Conservation (phyloP, 1,140 invertebrate species). For the Drosophila bifasciata region DNA sequence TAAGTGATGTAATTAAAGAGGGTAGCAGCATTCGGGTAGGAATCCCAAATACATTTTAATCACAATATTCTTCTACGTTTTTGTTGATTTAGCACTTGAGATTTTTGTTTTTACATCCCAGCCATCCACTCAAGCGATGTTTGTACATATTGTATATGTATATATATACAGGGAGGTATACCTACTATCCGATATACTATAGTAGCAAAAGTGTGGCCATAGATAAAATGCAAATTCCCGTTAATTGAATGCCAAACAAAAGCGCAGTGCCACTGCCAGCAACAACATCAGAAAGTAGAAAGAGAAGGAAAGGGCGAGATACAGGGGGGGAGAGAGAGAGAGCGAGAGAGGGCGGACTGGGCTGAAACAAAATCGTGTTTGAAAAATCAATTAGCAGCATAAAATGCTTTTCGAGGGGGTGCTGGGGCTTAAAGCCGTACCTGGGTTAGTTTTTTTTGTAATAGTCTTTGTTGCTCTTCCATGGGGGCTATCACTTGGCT, state of each 20-base stretch:
- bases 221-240: constrained; percentile 73
- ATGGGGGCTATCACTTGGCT: constrained; percentile 8
- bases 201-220: constrained; percentile 45
- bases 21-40: not conserved
- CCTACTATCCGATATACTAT: constrained; percentile 18
- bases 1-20: constrained; percentile 42
- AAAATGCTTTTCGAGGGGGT: constrained; percentile 60
- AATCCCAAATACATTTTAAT: constrained; percentile 10
- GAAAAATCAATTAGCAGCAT: constrained; percentile 77
- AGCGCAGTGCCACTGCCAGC: constrained; percentile 37
- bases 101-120: constrained; percentile 34
- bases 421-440: constrained; percentile 36
- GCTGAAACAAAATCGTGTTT: constrained; percentile 39
- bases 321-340: not conserved
- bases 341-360: not conserved
- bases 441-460: constrained; percentile 43
- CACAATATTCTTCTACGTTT: constrained; percentile 7
- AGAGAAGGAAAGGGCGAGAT: too few species aligned
- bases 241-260: constrained; percentile 77
- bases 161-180: not conserved
- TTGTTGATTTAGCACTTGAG: constrained; percentile 43
- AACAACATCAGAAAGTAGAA: constrained; percentile 19
- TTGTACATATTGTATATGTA: not conserved
- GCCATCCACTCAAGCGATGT: constrained; percentile 9
- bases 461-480: constrained; percentile 13